Conservation (phyloP, 2,113 vertebrate species). For the Gobiocypris rarus region DNA sequence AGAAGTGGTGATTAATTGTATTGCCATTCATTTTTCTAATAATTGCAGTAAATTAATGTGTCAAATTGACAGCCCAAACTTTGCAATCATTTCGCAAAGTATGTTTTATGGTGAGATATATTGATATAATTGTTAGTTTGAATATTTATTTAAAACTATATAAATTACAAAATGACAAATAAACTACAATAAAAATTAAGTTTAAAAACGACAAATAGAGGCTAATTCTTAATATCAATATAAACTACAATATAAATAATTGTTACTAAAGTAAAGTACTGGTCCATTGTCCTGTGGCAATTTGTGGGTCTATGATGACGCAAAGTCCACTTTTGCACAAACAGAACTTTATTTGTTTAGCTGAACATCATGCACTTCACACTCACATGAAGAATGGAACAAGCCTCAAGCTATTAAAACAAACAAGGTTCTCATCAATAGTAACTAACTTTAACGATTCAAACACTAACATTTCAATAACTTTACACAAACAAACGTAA, state of each 20-base stretch:
- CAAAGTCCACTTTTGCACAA: not conserved
- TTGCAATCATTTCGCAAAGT: not conserved
- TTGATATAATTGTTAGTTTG: not conserved
- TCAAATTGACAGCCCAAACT: not conserved
- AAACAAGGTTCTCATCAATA: constrained; percentile 1
- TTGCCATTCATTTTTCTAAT: too few relatives aligned
- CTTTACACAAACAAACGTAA: constrained; percentile 18
- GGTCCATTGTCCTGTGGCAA: not conserved
- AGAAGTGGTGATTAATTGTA: too few relatives aligned
- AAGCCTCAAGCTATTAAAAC: constrained; percentile 24
- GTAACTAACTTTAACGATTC: not conserved
- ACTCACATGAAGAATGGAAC: not conserved
- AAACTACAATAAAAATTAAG: not conserved
- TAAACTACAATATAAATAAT: not conserved
- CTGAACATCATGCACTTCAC: constrained; percentile 5
- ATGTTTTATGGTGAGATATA: not conserved
- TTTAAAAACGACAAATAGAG: not conserved
- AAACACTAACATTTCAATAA: constrained; percentile 2
- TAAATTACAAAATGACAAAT: too few relatives aligned
- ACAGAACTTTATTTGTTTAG: constrained; percentile 20
- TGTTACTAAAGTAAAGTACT: not conserved
- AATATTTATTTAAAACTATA: too few relatives aligned
- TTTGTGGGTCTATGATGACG: not conserved
- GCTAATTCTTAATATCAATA: not conserved
- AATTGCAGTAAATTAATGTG: not conserved